Evolutionary conservation across 2,113 vertebrate species (phyloP), one percentile per base, ranked within the genome.

Genomic region (Gobiocypris rarus): DNA sequence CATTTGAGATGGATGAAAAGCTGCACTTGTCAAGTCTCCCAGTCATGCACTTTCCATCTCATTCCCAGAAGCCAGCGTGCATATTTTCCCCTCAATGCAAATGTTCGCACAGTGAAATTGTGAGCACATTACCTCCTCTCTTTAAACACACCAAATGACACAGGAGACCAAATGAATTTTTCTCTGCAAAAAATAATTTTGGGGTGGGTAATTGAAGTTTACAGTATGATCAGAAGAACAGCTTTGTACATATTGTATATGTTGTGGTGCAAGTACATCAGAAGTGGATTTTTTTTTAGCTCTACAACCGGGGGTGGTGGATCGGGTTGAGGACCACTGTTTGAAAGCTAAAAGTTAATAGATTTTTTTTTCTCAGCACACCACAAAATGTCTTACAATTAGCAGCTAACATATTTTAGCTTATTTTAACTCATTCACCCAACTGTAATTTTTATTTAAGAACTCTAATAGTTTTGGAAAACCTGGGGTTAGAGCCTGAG

Each of bases 1-100:
- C 92, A 93, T 94, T 94, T 93, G 92, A 94, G 94, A 94, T 93
- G 92, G 93, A 93, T 93, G 93, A 94, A 95, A 89, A 93, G 92
- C 93, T 92, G 91, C 92, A 93, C 93, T 95, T 94, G 93, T 94
- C 92, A 94, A 93, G 91, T 91, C 93, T 93, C 93, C 93, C 92
- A 93, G 94, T 93, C 93, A 92, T 94, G 94, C 92, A 93, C 93
- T 94, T 93, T 93, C 93, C 91, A 93, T 93, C 93, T 93, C 91
- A 93, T 94, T 94, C 92, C 91, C 90, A 92, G 88, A 92, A 89
- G 92, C 91, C 90, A 89, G 89, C 90, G 91, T 92, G 92, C 91
- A 93, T 92, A 92, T 94, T 94, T 94, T 88, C 89, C 58, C 90
- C 88, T 93, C 93, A 93, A 93, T 91, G 92, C 94, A 92, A 94